Conservation (phyloP, 2,888 invertebrate species). For the Petrophora chlorosata region DNA sequence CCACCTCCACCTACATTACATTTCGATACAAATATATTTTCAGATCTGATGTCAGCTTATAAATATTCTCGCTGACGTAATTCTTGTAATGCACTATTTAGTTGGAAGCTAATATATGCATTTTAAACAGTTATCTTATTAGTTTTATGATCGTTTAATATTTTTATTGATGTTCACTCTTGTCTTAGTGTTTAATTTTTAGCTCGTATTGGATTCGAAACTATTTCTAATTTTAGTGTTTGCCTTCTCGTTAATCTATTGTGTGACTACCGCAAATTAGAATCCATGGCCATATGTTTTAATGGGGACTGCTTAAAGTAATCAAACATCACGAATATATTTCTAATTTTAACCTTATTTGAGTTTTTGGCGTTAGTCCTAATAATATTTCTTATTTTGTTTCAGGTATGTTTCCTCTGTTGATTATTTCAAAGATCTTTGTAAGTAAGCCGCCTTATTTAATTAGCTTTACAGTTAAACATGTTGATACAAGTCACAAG, state of each 20-base stretch:
- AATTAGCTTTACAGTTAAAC: no score
- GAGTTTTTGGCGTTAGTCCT: no score
- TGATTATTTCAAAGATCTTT: no score
- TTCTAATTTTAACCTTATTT: no score
- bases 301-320: no score
- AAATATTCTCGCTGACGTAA: slow-evolving; percentile 51
- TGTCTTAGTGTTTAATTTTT: slow-evolving; percentile 7
- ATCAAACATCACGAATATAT: no score
- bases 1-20: slow-evolving; percentile 41
- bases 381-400: no score
- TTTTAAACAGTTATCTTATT: slow-evolving; percentile 19
- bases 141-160: slow-evolving; percentile 15
- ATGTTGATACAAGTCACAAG: no score
- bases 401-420: slow-evolving; percentile 21
- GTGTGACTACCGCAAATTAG: no score
- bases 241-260: no score
- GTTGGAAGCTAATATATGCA: slow-evolving; percentile 25
- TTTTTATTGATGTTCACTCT: slow-evolving; percentile 13
- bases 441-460: not conserved
- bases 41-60: slow-evolving; percentile 46
- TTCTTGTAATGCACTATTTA: slow-evolving; percentile 30
- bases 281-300: no score
- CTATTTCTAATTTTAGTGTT: slow-evolving; percentile 4
- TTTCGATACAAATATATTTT: slow-evolving; percentile 32
- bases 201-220: not conserved